A percentile compares a stretch with the other conserved stretches of the same genome.
Evolutionary conservation across 1,140 invertebrate species (phyloP).

Genomic region (Diachasma alloeum): DNA sequence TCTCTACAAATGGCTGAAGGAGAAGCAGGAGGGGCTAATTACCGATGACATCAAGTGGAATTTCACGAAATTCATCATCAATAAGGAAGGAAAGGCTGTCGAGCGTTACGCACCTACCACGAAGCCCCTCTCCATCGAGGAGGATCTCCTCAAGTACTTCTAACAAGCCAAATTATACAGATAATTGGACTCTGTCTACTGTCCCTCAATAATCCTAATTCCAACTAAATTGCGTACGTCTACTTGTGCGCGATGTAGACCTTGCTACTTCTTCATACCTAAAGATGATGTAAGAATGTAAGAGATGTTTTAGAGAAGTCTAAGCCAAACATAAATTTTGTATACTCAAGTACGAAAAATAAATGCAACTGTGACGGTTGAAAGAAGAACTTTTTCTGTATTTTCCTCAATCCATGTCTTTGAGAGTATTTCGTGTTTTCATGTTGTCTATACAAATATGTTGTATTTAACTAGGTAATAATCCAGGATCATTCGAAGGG

Average conservation of each 20-base stretch:
- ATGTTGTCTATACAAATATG: too few relatives aligned
- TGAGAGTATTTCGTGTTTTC: too few relatives aligned
- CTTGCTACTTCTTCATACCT: not conserved
- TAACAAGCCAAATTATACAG: conserved; percentile 35
- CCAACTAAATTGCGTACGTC: not conserved
- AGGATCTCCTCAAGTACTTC: conserved; percentile 71
- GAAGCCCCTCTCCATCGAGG: conserved; percentile 75
- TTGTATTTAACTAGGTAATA: too few relatives aligned
- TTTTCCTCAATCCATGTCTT: too few relatives aligned
- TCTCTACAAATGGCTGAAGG: conserved; percentile 88
- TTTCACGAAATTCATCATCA: conserved; percentile 94
- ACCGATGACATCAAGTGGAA: conserved; percentile 95
- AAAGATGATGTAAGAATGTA: not conserved
- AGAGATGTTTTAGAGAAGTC: too few relatives aligned
- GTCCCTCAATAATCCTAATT: not conserved
- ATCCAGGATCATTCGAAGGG: too few relatives aligned
- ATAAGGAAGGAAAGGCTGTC: conserved; percentile 86
- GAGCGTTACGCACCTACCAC: conserved; percentile 81
- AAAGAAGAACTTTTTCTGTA: too few relatives aligned
- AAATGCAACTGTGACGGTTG: too few relatives aligned
- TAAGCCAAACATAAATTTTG: too few relatives aligned
- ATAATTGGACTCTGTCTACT: not conserved
- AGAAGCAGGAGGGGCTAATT: conserved; percentile 73
- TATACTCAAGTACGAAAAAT: too few relatives aligned
- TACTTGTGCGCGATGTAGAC: not conserved